Evolutionary conservation across 2,113 vertebrate species (phyloP), one percentile per base, ranked within the genome.

Genomic region (Siniperca knerii): DNA sequence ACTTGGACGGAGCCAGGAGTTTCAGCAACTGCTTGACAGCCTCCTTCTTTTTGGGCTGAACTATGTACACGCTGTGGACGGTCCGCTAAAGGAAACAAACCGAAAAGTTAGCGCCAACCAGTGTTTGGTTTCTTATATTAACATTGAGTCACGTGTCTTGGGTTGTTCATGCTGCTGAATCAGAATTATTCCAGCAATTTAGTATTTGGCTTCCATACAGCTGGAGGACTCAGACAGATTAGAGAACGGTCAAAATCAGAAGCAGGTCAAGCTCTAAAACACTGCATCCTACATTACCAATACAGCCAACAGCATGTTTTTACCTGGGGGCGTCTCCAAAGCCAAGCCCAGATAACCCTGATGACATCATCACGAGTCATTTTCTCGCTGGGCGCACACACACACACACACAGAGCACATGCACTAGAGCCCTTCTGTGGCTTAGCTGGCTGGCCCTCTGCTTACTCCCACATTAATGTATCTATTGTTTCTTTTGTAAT

Each of bases 41-140:
- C 0, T 94, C 92, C 65, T 93, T 94, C 90, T 92, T 95, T 65
- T 81, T 93, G 61, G 95, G 94, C 72, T 94, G 95, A 68, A 96
- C 66, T 0, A 94, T 73, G 72, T 96, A 96, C 3, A 95, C 79
- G 0, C 92, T 93, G 84, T 95, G 88, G 44, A 96, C 77, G 0
- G 84, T 93, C 71, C 73, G 90, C 69, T 81, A 64, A 0, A n/a
- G 6, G 1, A 0, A n/a, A 23, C 4, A 20, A 4, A 50, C 29
- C 29, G 8, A 52, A 20, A 16, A 4, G 2, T 6, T n/a, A n/a
- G 4, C 29, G 29, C 29, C 9, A 37, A 13, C 25, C 46, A 48
- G 46, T 16, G 4, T 48, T 46, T 25, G 25, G 25, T 25, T 50
- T 50, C 18, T 16, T 6, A 50, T 50, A 16, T 18, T 48, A 15